Base-by-base conservation (phyloP, 2,797 vertebrate species). In the Cacajao melanocephalus region DNA sequence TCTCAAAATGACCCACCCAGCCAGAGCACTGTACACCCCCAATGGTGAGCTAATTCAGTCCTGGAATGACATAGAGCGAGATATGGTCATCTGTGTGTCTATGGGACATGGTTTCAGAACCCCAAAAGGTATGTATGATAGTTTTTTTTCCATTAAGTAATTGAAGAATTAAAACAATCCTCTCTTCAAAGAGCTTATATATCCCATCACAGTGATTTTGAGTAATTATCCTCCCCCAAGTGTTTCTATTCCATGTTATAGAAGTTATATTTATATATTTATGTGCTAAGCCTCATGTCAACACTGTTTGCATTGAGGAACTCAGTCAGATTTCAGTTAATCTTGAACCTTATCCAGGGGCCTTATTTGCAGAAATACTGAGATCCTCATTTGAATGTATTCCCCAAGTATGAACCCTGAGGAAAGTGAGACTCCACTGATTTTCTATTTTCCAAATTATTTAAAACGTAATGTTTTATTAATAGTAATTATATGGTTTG, bases 71-170 rank as follows among this genome's bases (percentile, higher is more conserved):
- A 55, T 93, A 70, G 97, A 98, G 44, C 85, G 94, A n/a, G 88
- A 98, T 90, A 86, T 87, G 97, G 52, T 80, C 85, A 67, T 98
- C 39, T 97, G 98, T 55, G 97, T 97, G 94, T 98, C 98, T 58
- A 41, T 83, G 26, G 98, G 98, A 96, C 96, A 79, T n/a, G 79
- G 90, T 44, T 98, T 98, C 84, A 44, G 90, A 52, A 98, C 92
- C 41, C 57, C 95, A 46, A 94, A 93, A 98, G 98, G 97, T 98
- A 97, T 55, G 19, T 14, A 4, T 76, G 36, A 36, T 30, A 33
- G 1, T 67, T 82, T 78, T 20, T 92, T 92, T 80, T 55, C 82
- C 26, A 55, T 89, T 9, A 36, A 30, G 19, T 46, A 58, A 86
- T 87, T 95, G 33, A 93, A 95, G 61, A 64, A 81, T 84, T 75